Evolutionary conservation across 2,888 invertebrate species (phyloP), one percentile per base, ranked within the genome.

Genomic region (Drosophila austrosaltans): DNA sequence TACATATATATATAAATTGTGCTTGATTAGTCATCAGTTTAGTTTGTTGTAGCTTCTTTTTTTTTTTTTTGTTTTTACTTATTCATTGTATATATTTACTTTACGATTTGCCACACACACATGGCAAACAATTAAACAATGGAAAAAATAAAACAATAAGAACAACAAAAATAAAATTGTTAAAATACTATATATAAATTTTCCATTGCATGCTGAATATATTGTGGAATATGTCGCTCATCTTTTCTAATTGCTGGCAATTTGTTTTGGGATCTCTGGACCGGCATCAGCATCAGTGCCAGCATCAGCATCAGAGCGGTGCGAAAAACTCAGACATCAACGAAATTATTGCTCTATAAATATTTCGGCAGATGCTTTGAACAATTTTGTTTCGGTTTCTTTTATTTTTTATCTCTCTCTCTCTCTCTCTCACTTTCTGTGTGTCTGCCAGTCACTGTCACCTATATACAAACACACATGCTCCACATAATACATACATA

Each of bases 361-460:
- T 83, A 78, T 75, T 76, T 76, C 60, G 70, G 57, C 78, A 74
- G 67, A 61, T 28, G 72, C 76, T 73, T 72, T 74, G 53, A 79
- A 54, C 63, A 62, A 69, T 61, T n/a, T 63, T 20, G 42, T 20
- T 42, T 10, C 7, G 36, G 40, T 20, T 42, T 12, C 12, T 48
- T 44, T 6, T n/a, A n/a, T 58, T 20, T n/a, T 25, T 16, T 40
- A 3, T 42, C 44, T 60, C n/a, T 53, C 36, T 25, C 56, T 48
- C 22, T 48, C 22, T 48, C 8, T 22, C 3, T 48, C 48, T 10
- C 8, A 25, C 22, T 48, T 10, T 48, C 8, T 22, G 10, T 48
- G 22, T 22, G 44, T 25, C 10, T 48, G 25, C 0, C 48, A 25
- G 48, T 48, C 48, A 48, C 10, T 48, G 48, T 48, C 48, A 48